Conservation (phyloP, 2,113 vertebrate genomes). For the Bufo gargarizans region DNA sequence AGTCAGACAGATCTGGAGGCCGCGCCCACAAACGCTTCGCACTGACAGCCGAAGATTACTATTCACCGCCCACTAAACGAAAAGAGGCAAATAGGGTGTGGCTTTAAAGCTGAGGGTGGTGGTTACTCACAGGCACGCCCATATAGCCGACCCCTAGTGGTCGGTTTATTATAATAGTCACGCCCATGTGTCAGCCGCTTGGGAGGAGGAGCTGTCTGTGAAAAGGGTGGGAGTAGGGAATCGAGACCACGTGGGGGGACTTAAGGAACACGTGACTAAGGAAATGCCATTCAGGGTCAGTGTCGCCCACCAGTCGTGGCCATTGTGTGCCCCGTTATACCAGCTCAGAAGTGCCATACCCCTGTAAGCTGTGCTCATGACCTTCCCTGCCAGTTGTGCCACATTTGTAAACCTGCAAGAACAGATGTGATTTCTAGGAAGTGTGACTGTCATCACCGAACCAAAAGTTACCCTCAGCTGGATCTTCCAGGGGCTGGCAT, state of each 20-base stretch:
- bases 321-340: background rate
- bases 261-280: conserved; percentile 24
- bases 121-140: background rate
- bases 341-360: background rate
- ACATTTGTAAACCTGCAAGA: background rate
- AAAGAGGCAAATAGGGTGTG: background rate
- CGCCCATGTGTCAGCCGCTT: conserved; percentile 24
- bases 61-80: background rate
- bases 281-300: conserved; percentile 50
- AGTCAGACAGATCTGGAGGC: conserved; percentile 7
- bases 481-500: too few species aligned
- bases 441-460: too few species aligned
- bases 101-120: background rate
- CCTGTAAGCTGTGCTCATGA: background rate
- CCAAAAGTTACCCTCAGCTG: too few species aligned
- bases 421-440: too few species aligned
- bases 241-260: conserved; percentile 31
- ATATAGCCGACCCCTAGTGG: background rate
- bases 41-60: background rate
- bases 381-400: background rate
- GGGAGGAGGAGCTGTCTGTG: conserved; percentile 21
- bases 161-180: background rate
- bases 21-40: background rate
- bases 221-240: background rate
- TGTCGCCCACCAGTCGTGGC: background rate